phyloP scores from a whole-genome alignment of 2,113 vertebrate species.

The Apistogramma diplotaenia region DNA sequence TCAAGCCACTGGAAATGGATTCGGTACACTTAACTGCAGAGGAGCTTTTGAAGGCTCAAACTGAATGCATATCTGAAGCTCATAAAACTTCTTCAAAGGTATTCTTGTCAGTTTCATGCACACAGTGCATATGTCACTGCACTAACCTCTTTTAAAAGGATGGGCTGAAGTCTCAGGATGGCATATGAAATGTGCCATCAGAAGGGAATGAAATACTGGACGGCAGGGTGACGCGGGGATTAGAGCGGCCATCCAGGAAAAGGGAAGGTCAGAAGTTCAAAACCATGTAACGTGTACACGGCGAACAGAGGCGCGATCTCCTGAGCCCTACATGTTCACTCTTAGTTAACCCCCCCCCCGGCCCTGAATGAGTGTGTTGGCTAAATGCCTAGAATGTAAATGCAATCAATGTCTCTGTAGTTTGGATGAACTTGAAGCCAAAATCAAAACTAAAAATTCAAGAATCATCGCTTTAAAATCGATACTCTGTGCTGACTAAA shows the following conservation, averaged over 20 bases:
- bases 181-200: conserved; percentile 11
- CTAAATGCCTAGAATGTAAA: conserved; percentile 27
- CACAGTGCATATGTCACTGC: not conserved
- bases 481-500: conserved; percentile 30
- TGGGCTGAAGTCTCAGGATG: not conserved
- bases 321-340: not conserved
- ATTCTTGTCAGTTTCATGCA: not conserved
- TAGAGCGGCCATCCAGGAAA: not conserved
- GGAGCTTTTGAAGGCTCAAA: not conserved
- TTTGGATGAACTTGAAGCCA: not conserved
- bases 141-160: not conserved
- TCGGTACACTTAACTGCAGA: not conserved
- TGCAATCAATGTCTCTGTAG: conserved; percentile 12
- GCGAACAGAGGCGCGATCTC: not conserved
- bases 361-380: not conserved
- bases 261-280: not conserved
- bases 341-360: not conserved
- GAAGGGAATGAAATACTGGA: not conserved
- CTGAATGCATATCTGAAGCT: not conserved
- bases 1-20: not conserved
- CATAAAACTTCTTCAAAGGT: not conserved
- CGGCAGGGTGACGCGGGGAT: not conserved
- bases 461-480: not conserved
- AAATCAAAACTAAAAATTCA: not conserved
- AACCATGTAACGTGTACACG: not conserved